A percentile compares a stretch with the other conserved stretches of the same genome.
phyloP scores from a whole-genome alignment of 1,140 invertebrate genomes.

The Maconellicoccus hirsutus region DNA sequence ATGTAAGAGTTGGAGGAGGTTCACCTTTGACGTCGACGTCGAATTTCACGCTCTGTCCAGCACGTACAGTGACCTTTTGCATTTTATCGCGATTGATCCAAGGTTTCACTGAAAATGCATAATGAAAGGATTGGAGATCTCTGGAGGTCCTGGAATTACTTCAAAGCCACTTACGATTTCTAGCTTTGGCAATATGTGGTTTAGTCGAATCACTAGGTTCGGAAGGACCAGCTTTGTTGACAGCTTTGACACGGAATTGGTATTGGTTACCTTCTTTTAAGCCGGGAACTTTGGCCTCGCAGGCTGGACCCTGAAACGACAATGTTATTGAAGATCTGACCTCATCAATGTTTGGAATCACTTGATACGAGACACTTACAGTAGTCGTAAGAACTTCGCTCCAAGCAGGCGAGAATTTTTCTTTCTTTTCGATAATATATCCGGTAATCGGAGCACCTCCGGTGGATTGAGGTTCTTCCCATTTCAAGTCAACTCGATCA shows the following conservation, averaged over 20 bases:
- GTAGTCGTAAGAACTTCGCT: constrained; percentile 72
- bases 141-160: neutral
- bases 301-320: constrained; percentile 51
- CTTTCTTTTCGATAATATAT: constrained; percentile 95
- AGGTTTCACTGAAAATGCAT: constrained; percentile 62
- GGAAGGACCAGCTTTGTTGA: constrained; percentile 88
- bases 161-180: constrained; percentile 55
- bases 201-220: constrained; percentile 81
- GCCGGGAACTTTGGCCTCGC: constrained; percentile 70
- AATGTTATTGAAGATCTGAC: neutral
- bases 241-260: constrained; percentile 82
- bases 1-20: constrained; percentile 83
- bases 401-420: constrained; percentile 78
- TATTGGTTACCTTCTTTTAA: constrained; percentile 85
- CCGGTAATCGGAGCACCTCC: constrained; percentile 91
- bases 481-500: constrained; percentile 83
- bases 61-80: constrained; percentile 74
- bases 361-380: constrained; percentile 37
- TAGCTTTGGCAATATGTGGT: constrained; percentile 76
- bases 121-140: constrained; percentile 16
- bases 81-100: constrained; percentile 84
- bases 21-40: constrained; percentile 91
- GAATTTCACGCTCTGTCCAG: constrained; percentile 80
- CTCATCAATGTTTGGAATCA: constrained; percentile 1
- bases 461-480: constrained; percentile 76